Base-by-base conservation (phyloP, 2,113 vertebrate genomes). In the Labrus mixtus region DNA sequence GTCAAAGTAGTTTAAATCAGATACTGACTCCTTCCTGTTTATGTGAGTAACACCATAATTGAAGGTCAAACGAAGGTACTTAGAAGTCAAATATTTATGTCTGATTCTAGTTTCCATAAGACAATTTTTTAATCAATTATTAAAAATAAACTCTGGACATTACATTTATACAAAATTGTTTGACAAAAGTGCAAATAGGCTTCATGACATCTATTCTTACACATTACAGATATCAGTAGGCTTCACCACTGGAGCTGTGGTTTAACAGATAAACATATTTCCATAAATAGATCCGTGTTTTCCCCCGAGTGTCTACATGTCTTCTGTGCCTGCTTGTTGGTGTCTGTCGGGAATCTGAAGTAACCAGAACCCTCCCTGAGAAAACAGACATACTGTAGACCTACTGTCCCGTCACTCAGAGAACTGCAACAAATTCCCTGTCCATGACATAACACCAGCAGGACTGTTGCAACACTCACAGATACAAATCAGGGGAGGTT, bases 231-330 rank as follows among this genome's bases (percentile, higher is more conserved):
- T 48, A 48, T n/a, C 8, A 10, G 15, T 10, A n/a, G 19, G 17
- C 8, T n/a, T 7, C 43, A 16, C 1, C 13, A 15, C 11, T 15
- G 2, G 20, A 57, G 43, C 16, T 29, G 55, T 23, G 19, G 23
- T 55, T 61, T 9, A 12, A 67, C 4, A 57, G 48, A 73, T n/a
- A 58, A 62, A 48, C 62, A 68, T 3, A 16, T 59, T 43, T 33
- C 33, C 61, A 63, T 69, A 55, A 71, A 73, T 73, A 37, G 70
- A 68, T 5, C 65, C 4, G 55, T 73, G 58, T 56, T 56, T 43
- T 23, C 19, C 25, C 25, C 23, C 12, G 29, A 33, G 33, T 66
- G 73, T 59, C 59, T 63, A 45, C 29, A 77, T 66, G 43, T 22
- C 55, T 68, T 71, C 45, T n/a, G 20, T 60, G 71, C 4, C 45